Evolutionary conservation across 2,113 vertebrate genomes (phyloP).

Genomic region (Neopipo cinnamomea): DNA sequence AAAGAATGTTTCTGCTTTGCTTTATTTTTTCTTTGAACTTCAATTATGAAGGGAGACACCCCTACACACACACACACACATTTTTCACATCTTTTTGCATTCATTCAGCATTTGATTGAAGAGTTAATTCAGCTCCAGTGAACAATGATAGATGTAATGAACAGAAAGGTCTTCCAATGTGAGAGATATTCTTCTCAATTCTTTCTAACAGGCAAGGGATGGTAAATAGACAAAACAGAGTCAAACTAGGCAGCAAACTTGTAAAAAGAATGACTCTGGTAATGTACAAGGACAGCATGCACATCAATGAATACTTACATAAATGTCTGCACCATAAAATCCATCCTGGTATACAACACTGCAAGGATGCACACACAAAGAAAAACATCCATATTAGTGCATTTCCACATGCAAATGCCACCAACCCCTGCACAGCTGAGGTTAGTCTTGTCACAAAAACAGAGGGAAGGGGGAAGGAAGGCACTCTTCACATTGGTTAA

Average conservation of each 20-base stretch:
- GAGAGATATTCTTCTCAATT: conserved; percentile 27
- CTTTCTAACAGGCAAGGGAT: conserved; percentile 46
- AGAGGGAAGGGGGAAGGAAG: conserved; percentile 39
- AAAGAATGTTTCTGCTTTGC: background rate
- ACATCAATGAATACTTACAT: conserved; percentile 93
- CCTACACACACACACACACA: background rate
- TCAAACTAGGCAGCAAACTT: conserved; percentile 74
- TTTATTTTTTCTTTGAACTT: background rate
- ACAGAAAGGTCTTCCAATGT: conserved; percentile 51
- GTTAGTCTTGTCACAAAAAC: conserved; percentile 75
- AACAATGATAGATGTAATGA: conserved; percentile 42
- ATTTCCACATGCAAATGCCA: conserved; percentile 85
- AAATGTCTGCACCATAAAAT: conserved; percentile 99
- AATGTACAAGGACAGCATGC: conserved; percentile 75
- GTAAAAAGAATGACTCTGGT: conserved; percentile 73
- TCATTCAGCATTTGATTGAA: conserved; percentile 40
- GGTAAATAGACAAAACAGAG: conserved; percentile 38
- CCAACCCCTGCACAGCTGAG: conserved; percentile 71
- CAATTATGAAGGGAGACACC: background rate
- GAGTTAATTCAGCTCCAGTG: conserved; percentile 42
- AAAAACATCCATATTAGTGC: conserved; percentile 89
- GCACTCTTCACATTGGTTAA: conserved; percentile 61
- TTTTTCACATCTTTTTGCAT: conserved; percentile 16
- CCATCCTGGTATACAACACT: conserved; percentile 99
- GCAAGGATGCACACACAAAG: conserved; percentile 88